Evolutionary conservation across 92 coral and sea anemone species (phyloP).

Genomic region (Parazoanthus swiftii): DNA sequence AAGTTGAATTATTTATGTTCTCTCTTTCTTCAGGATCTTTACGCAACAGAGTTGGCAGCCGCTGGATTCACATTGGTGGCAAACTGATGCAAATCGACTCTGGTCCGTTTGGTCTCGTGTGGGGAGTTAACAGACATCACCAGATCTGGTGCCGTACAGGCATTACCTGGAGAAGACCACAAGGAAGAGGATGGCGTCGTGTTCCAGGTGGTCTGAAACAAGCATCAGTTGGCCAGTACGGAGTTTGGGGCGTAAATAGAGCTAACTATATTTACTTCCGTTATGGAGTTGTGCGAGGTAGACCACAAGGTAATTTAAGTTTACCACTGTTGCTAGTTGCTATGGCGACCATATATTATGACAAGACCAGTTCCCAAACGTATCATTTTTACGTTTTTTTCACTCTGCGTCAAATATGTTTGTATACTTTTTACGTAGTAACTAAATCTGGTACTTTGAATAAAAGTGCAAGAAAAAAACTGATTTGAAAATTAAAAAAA

Average conservation of each 20-base stretch:
- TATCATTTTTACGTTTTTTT: too few species aligned
- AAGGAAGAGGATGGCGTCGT: slow-evolving; percentile 46
- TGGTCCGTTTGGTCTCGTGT: slow-evolving; percentile 54
- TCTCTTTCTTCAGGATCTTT: slow-evolving; percentile 16
- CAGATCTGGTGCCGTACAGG: slow-evolving; percentile 46
- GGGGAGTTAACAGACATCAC: slow-evolving; percentile 33
- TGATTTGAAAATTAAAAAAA: too few species aligned
- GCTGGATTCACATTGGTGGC: slow-evolving; percentile 38
- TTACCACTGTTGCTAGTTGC: not conserved
- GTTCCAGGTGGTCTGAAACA: slow-evolving; percentile 44
- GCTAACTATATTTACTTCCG: slow-evolving; percentile 31
- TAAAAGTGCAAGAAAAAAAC: too few species aligned
- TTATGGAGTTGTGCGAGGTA: not conserved
- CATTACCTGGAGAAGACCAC: slow-evolving; percentile 32
- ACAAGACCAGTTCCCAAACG: too few species aligned
- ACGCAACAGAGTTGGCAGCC: slow-evolving; percentile 16
- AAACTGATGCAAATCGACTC: slow-evolving; percentile 50
- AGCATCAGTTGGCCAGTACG: slow-evolving; percentile 37
- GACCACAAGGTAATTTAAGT: slow-evolving; percentile 28
- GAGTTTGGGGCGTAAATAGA: slow-evolving; percentile 43
- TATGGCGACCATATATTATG: not conserved
- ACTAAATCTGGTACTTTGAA: too few species aligned
- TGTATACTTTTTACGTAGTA: too few species aligned
- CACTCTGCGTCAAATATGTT: too few species aligned
- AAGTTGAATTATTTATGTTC: not conserved